Percentiles rank a stretch among this genome's conserved stretches.
phyloP scores from a whole-genome alignment of 2,113 vertebrate genomes.

The Podocnemis expansa region DNA sequence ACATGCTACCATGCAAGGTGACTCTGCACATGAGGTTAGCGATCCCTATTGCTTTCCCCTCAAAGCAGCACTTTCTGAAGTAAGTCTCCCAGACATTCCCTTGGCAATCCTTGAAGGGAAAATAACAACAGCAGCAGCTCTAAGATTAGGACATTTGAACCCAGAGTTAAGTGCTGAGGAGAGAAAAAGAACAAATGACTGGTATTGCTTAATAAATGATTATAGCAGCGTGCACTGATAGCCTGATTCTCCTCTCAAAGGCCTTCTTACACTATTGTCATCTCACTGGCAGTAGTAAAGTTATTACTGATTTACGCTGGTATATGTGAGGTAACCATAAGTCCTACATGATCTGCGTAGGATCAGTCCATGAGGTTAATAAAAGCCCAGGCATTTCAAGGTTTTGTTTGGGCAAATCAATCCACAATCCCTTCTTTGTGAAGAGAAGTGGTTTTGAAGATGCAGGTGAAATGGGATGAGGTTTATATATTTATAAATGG shows the following conservation, averaged over 20 bases:
- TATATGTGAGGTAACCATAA: neutral
- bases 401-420: accelerated
- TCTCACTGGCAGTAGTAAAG: neutral
- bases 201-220: neutral
- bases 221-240: neutral
- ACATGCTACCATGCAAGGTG: neutral
- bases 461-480: neutral
- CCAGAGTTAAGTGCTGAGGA: neutral
- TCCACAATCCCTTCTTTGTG: accelerated
- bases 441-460: neutral
- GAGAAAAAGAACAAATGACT: neutral
- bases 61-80: neutral
- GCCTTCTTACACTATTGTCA: neutral
- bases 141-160: neutral
- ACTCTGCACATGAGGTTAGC: neutral
- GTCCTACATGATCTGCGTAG: neutral
- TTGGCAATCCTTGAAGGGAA: neutral
- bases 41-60: neutral
- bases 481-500: neutral
- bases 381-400: neutral
- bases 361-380: neutral
- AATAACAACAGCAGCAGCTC: neutral
- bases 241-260: neutral
- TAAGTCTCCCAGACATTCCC: neutral
- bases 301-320: neutral